Evolutionary conservation across 2,888 invertebrate species (phyloP), one percentile per base, ranked within the genome.

Genomic region (Drosophila falleni): DNA sequence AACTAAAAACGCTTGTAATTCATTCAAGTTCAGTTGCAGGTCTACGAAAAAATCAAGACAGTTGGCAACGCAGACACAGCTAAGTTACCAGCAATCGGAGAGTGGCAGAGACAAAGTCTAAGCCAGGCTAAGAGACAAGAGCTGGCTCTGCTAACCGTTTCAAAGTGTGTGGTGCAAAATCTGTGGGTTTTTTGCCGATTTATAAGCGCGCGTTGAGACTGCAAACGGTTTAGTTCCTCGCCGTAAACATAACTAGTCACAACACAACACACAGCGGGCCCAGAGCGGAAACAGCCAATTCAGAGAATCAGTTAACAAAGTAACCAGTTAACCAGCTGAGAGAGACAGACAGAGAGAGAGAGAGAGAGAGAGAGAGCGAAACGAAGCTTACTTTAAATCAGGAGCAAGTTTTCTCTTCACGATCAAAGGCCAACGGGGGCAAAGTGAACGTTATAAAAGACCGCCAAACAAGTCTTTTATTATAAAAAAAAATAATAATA

Each of bases 171-270:
- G 64, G 26, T 47, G 51, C 49, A 49, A 59, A 59, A 58, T 47
- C 16, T 0, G 33, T 42, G 50, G 29, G 10, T 15, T 41, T 56
- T 62, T 66, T 71, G 42, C 35, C 56, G 64, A 73, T 77, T 82
- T 91, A 90, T 81, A 90, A 90, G 85, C 83, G 66, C 73, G 80
- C 72, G 81, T 60, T 79, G 82, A 78, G 76, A 78, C 89, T 84
- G 78, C 80, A 83, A 80, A 74, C 89, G 87, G 91, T 90, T 90
- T 91, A 90, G 90, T 90, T 90, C 90, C 90, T 91, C 90, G 89
- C 89, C 84, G 89, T 87, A 90, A 91, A 90, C 89, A 89, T 85
- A 89, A 87, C 91, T 91, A 90, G 90, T 90, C 90, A 85, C 88
- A 82, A 85, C 80, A 78, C 53, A 29, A 35, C 35, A 13, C 50